These are phyloP conservation scores for Pseudochromis fuscus DNA, from an alignment of 2,797 vertebrate species.

Conservation along the genomic window DNA sequence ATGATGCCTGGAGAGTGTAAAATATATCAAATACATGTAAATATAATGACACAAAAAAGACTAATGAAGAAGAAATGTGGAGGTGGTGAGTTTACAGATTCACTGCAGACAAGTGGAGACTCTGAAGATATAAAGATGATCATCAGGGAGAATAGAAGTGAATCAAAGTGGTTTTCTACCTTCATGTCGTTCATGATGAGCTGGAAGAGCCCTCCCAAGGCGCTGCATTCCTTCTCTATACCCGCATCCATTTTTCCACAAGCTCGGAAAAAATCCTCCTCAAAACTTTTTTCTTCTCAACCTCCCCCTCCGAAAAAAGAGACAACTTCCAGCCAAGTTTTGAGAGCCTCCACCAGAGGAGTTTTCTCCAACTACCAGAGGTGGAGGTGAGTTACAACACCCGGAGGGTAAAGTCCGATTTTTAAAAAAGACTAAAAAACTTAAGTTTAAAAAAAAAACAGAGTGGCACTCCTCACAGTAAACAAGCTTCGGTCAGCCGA, in stretches of 20 bases:
- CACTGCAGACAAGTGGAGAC: no score
- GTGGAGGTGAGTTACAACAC: conserved; percentile 24
- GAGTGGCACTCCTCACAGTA: no score
- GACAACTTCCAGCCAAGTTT: conserved; percentile 36
- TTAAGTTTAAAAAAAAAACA: conserved; percentile 7
- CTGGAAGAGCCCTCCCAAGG: conserved; percentile 90
- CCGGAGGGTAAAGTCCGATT: conserved; percentile 66
- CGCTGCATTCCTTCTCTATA: conserved; percentile 90
- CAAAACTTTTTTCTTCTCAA: conserved; percentile 37
- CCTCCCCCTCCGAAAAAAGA: conserved; percentile 21
- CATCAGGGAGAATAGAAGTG: not conserved
- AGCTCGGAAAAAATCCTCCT: conserved; percentile 46
- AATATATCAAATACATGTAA: no score
- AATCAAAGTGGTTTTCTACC: conserved; percentile 71
- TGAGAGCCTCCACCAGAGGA: conserved; percentile 27
- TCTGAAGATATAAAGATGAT: no score
- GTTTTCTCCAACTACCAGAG: conserved; percentile 18
- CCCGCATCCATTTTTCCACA: conserved; percentile 88
- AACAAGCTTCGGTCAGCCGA: conserved; percentile 68
- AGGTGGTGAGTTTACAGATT: no score
- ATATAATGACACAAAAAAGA: no score
- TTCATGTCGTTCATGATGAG: conserved; percentile 92
- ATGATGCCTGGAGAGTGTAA: no score
- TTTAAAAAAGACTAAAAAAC: conserved; percentile 17
- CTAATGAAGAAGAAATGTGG: no score